Evolutionary conservation across 2,113 vertebrate species (phyloP).

Genomic region (Mastomys natalensis): DNA sequence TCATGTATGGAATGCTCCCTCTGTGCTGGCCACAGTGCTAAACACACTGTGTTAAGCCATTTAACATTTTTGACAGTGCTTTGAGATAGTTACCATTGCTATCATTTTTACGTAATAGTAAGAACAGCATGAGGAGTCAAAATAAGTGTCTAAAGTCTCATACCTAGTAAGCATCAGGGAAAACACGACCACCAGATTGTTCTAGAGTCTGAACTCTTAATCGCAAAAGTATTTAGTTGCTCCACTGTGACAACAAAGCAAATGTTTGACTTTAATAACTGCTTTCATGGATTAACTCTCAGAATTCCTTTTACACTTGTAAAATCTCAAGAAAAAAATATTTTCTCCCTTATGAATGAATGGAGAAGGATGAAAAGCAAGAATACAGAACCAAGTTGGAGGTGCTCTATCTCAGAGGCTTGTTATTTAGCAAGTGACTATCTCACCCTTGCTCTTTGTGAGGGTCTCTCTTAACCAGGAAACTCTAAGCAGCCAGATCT

Average conservation of each 20-base stretch:
- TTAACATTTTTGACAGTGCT: not conserved
- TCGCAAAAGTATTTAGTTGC: not conserved
- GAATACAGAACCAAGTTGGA: not conserved
- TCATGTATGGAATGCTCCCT: rapidly evolving
- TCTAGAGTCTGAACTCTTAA: not conserved
- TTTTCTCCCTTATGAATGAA: not conserved
- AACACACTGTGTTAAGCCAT: not conserved
- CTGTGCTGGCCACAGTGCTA: too few species aligned
- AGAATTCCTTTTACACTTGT: not conserved
- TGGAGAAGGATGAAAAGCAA: not conserved
- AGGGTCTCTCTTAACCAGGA: not conserved
- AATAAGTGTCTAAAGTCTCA: not conserved
- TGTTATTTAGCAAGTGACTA: not conserved
- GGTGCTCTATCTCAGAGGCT: not conserved
- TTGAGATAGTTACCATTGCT: not conserved
- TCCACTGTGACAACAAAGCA: not conserved
- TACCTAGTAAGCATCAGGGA: not conserved
- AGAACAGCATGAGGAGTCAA: not conserved
- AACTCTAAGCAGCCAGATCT: not conserved
- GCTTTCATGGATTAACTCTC: not conserved
- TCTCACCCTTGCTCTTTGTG: not conserved
- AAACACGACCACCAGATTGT: too few species aligned
- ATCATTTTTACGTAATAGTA: not conserved
- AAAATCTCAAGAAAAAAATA: not conserved
- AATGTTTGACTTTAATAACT: not conserved